Evolutionary conservation across 2,797 vertebrate genomes (phyloP).

Genomic region (Gadopsis marmoratus): DNA sequence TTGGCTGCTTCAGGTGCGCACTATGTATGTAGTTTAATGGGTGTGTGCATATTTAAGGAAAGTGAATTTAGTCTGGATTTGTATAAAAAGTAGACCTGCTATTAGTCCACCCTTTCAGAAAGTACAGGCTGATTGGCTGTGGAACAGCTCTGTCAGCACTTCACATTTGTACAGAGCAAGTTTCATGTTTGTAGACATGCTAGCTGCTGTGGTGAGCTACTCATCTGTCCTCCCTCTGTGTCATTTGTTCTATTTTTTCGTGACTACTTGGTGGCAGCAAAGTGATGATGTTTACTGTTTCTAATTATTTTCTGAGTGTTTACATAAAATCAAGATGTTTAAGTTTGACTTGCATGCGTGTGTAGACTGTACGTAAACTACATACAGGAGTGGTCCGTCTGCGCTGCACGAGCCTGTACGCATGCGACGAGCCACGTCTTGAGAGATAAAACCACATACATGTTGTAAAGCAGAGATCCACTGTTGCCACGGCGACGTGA

Average conservation of each 20-base stretch:
- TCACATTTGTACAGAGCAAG: slow-evolving; percentile 38
- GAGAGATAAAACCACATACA: slow-evolving; percentile 52
- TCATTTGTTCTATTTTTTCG: slow-evolving; percentile 73
- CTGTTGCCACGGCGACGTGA: slow-evolving; percentile 41
- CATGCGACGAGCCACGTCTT: slow-evolving; percentile 49
- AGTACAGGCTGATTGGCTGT: slow-evolving; percentile 54
- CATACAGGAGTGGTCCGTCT: slow-evolving; percentile 10
- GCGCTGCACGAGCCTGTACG: not conserved
- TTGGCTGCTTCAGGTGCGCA: slow-evolving; percentile 73
- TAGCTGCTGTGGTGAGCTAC: slow-evolving; percentile 48
- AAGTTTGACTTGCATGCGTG: not conserved
- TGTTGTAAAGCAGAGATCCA: slow-evolving; percentile 58
- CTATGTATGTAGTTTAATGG: slow-evolving; percentile 69
- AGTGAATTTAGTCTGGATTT: slow-evolving; percentile 81
- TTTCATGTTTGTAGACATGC: slow-evolving; percentile 48
- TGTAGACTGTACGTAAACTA: slow-evolving; percentile 19
- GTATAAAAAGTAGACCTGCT: slow-evolving; percentile 79
- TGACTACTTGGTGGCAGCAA: slow-evolving; percentile 33
- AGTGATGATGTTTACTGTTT: slow-evolving; percentile 51
- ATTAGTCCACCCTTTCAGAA: slow-evolving; percentile 74
- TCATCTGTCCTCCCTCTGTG: slow-evolving; percentile 64
- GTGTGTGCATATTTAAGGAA: slow-evolving; percentile 76
- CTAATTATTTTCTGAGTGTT: slow-evolving; percentile 48
- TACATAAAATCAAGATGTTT: slow-evolving; percentile 48
- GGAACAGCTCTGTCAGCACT: slow-evolving; percentile 66